Percentiles rank a stretch among this genome's conserved stretches.
phyloP scores from a whole-genome alignment of 2,113 vertebrate genomes.

The Pycnonotus jocosus region DNA sequence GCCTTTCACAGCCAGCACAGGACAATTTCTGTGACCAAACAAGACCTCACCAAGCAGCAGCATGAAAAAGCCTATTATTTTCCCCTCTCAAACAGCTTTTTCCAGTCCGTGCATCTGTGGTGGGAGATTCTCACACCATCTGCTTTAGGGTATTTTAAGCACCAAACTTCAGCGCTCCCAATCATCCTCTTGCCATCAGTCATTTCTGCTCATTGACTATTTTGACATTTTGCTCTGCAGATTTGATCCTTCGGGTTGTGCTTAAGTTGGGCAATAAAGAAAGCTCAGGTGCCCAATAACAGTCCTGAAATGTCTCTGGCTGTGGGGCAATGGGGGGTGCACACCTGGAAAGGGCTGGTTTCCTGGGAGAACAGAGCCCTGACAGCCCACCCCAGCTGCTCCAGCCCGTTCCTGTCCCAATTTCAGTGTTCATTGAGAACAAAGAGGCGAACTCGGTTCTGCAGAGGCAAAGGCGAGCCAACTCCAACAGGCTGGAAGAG shows the following conservation, averaged over 20 bases:
- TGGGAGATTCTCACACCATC: neutral
- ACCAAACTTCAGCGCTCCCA: neutral
- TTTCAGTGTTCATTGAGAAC: constrained; percentile 73
- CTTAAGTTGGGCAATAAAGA: neutral
- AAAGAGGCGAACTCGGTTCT: constrained; percentile 72
- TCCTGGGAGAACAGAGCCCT: neutral
- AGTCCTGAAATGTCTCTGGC: rapidly evolving
- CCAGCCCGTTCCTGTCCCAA: neutral
- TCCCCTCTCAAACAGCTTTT: neutral
- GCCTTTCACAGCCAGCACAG: neutral
- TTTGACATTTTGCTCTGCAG: neutral
- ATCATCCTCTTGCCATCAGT: neutral
- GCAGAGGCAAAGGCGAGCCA: constrained; percentile 74
- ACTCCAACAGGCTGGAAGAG: constrained; percentile 85
- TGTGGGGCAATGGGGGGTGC: rapidly evolving
- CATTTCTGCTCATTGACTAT: neutral
- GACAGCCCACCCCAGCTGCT: neutral
- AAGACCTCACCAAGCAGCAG: neutral
- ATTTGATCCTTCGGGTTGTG: neutral
- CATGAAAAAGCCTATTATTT: neutral
- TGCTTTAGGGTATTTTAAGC: neutral
- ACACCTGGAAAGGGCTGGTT: rapidly evolving
- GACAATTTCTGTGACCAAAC: neutral
- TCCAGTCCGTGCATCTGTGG: neutral
- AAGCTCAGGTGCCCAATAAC: neutral